Conservation (phyloP, 2,888 invertebrate genomes). For the Pristionchus arcanus region DNA sequence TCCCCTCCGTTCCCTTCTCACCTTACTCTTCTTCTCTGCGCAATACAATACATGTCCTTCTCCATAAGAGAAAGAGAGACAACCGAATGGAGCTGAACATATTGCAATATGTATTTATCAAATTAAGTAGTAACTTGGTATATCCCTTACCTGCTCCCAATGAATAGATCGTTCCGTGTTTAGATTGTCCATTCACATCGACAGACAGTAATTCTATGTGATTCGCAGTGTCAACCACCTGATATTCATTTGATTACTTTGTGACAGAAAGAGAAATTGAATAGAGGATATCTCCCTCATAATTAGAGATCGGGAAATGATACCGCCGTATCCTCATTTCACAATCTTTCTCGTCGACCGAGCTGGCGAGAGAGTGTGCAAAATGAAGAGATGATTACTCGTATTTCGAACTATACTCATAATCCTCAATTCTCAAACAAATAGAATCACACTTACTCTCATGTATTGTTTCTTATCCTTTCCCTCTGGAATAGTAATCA, state of each 20-base stretch:
- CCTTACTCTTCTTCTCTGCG: constrained; percentile 72
- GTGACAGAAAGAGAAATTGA: not conserved
- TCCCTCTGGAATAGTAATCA: constrained; percentile 70
- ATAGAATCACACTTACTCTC: constrained; percentile 55
- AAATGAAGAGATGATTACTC: too few species aligned
- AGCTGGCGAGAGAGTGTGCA: too few species aligned
- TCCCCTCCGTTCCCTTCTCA: not conserved
- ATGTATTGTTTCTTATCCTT: constrained; percentile 74
- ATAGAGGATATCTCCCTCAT: not conserved
- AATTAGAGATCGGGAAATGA: too few species aligned
- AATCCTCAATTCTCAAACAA: not conserved
- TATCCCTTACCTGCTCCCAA: constrained; percentile 56
- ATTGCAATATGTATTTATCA: not conserved
- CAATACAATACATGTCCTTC: constrained; percentile 76
- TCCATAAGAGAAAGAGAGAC: constrained; percentile 70
- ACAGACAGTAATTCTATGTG: constrained; percentile 67
- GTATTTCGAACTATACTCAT: too few species aligned
- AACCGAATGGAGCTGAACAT: constrained; percentile 68
- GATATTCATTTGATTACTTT: not conserved
- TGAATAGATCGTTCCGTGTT: constrained; percentile 72
- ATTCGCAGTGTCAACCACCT: constrained; percentile 64
- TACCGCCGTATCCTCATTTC: too few species aligned
- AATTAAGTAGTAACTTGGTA: not conserved
- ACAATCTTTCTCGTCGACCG: too few species aligned
- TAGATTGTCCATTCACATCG: constrained; percentile 70